Conservation (phyloP, 2,797 vertebrate genomes). For the Pachyuromys duprasi region DNA sequence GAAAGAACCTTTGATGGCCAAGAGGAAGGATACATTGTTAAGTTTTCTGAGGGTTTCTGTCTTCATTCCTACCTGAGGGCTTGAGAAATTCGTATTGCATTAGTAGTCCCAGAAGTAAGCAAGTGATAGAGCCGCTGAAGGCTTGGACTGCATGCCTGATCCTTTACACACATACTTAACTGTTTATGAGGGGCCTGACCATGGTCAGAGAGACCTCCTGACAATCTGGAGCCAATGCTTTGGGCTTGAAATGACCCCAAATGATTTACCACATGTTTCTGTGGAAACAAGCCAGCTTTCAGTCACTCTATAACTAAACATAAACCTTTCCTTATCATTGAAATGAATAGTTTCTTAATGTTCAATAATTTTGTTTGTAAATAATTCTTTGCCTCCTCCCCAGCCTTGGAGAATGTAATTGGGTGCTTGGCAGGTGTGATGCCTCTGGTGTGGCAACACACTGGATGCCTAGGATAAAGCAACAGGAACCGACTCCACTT, state of each 20-base stretch:
- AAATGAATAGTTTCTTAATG: background rate
- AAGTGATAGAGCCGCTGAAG: background rate
- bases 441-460: background rate
- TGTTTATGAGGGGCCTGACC: background rate
- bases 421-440: background rate
- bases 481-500: background rate
- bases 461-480: background rate
- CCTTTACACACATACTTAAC: background rate
- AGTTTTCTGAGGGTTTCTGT: background rate
- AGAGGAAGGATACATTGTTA: background rate
- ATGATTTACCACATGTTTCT: background rate
- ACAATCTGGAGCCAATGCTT: background rate
- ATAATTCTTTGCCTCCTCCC: background rate
- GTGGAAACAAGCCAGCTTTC: background rate
- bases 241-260: background rate
- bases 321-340: background rate
- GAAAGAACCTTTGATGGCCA: background rate
- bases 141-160: too few relatives aligned
- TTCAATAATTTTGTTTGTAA: background rate
- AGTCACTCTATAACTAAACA: background rate
- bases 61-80: background rate
- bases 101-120: background rate
- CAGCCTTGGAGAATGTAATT: background rate
- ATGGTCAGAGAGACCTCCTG: background rate
- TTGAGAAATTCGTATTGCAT: background rate